A percentile compares a stretch with the other conserved stretches of the same genome.
Conservation (phyloP, 2,797 vertebrate genomes). For the Galaxias olidus region DNA sequence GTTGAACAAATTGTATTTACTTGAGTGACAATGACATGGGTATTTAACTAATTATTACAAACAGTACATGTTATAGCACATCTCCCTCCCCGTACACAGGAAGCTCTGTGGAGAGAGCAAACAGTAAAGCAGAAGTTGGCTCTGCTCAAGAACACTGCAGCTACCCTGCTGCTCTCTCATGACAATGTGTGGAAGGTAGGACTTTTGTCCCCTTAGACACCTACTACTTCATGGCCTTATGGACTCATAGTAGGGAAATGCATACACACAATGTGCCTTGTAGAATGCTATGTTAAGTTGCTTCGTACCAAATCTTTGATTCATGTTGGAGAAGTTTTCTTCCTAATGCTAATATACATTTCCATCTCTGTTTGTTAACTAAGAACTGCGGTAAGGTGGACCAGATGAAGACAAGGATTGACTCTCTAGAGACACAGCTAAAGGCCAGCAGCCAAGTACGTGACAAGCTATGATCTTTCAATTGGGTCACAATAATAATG, state of each 20-base stretch:
- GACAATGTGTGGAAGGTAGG: conserved; percentile 27
- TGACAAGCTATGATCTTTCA: background rate
- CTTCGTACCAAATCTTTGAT: no score
- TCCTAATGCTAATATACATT: no score
- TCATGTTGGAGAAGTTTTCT: no score
- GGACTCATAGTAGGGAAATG: background rate
- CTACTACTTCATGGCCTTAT: background rate
- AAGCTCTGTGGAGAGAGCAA: conserved; percentile 27
- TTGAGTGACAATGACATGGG: background rate
- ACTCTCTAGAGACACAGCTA: conserved; percentile 75
- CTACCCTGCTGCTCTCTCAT: conserved; percentile 16
- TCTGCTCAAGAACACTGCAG: conserved; percentile 11
- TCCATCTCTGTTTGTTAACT: background rate
- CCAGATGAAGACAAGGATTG: conserved; percentile 71
- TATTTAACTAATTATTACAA: background rate
- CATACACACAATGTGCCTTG: no score
- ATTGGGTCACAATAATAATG: no score
- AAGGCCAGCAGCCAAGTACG: conserved; percentile 77
- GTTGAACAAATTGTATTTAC: background rate
- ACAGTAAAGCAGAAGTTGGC: conserved; percentile 28
- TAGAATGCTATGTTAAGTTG: no score
- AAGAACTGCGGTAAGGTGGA: conserved; percentile 79
- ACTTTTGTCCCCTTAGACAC: background rate
- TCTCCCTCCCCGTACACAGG: conserved; percentile 4
- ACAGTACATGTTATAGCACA: background rate